Base-by-base conservation (phyloP, 2,113 vertebrate genomes). In the Tetrao urogallus region DNA sequence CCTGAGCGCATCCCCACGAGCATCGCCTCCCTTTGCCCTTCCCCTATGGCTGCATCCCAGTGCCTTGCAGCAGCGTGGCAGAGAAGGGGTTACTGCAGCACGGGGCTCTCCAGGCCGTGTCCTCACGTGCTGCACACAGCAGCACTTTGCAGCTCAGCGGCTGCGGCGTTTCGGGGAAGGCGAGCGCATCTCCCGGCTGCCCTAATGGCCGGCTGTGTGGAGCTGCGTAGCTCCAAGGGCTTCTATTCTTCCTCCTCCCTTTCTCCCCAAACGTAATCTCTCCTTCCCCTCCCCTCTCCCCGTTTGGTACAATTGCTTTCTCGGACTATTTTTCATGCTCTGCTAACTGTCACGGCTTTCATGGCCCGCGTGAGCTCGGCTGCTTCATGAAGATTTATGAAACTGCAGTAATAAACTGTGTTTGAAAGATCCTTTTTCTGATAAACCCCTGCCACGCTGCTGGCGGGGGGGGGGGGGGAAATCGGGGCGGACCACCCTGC, bases 331-430 rank as follows among this genome's bases (percentile, higher is more conserved):
- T 90, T 91, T 72, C 91, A 93, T 83, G 96, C 94, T 95, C 92
- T 38, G 88, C 87, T 95, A 69, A 61, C 30, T 17, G 90, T 86
- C 65, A 12, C 4, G 30, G 84, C 93, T 65, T 38, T 63, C 95
- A 14, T 72, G 34, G 92, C 94, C 93, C 79, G 65, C 48, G 8
- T 8, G 73, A 66, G 95, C 89, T 71, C 61, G 0, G 89, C 94
- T 54, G 91, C 95, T 58, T 74, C 77, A 6, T 13, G 95, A 88
- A 95, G 94, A 97, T 95, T 97, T 90, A 96, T 81, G 90, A 65
- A 93, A 89, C 96, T 94, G 95, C 95, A 97, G 96, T 87, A 81
- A 93, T 94, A 90, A 96, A 91, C 95, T 86, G 91, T 80, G 82
- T 79, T 93, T 57, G 91, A 94, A 79, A 83, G 95, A 20, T 75